Evolutionary conservation across 2,888 invertebrate species (phyloP).

Genomic region (Microctonus hyperodae): DNA sequence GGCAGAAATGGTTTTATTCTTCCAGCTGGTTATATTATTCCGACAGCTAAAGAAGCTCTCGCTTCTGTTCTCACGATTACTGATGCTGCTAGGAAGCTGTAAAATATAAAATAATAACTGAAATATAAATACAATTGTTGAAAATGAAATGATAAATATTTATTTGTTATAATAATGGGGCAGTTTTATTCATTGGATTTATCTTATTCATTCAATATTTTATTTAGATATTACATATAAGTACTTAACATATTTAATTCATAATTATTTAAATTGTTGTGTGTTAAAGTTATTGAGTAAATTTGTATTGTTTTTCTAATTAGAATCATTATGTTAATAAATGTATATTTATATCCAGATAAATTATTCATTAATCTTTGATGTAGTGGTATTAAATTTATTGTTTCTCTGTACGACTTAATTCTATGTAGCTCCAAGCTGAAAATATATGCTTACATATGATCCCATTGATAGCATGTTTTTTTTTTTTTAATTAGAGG

Average conservation of each 20-base stretch:
- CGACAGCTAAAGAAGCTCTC: slow-evolving; percentile 78
- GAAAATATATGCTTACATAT: too few species aligned
- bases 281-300: background rate
- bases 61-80: slow-evolving; percentile 75
- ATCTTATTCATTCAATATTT: background rate
- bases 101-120: background rate
- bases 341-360: too few species aligned
- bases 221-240: background rate
- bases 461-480: background rate
- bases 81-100: slow-evolving; percentile 23
- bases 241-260: background rate
- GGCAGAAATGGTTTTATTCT: slow-evolving; percentile 87
- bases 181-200: background rate
- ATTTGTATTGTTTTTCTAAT: background rate
- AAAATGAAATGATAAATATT: background rate
- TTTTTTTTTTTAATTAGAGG: too few species aligned
- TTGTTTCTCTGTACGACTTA: too few species aligned
- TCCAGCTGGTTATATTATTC: slow-evolving; percentile 78
- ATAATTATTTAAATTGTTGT: background rate
- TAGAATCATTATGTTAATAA: too few species aligned
- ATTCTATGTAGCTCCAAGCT: too few species aligned
- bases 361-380: too few species aligned
- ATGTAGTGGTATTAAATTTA: too few species aligned
- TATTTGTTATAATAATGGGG: background rate
- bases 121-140: background rate